phyloP scores from a whole-genome alignment of 1,140 invertebrate genomes.

The Formica exsecta region DNA sequence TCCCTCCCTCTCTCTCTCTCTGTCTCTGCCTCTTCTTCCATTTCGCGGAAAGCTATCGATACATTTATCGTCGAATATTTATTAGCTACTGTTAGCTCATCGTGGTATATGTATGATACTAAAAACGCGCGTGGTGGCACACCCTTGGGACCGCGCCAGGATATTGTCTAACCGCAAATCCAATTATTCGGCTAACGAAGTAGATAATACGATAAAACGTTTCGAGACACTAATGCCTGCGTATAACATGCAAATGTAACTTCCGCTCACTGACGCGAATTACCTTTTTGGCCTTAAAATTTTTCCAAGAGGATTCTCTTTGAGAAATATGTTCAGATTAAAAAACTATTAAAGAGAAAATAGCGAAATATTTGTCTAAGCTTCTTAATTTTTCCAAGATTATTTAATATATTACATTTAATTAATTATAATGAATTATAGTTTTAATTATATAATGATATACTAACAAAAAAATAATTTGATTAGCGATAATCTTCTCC shows the following conservation, averaged over 20 bases:
- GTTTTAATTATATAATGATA: neutral
- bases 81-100: constrained; percentile 35
- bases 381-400: constrained; percentile 19
- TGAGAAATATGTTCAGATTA: constrained; percentile 25
- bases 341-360: constrained; percentile 16
- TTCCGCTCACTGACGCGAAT: constrained; percentile 24
- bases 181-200: constrained; percentile 63
- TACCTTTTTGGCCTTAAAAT: constrained; percentile 43
- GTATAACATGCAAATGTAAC: constrained; percentile 61
- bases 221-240: constrained; percentile 49
- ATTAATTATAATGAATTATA: neutral
- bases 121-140: constrained; percentile 42
- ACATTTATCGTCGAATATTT: constrained; percentile 60
- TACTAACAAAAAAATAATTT: neutral
- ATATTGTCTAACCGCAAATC: constrained; percentile 60
- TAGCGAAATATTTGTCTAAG: neutral
- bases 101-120: constrained; percentile 21
- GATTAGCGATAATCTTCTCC: neutral
- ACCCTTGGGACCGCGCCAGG: constrained; percentile 51
- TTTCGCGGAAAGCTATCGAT: constrained; percentile 51
- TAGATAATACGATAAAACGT: constrained; percentile 61
- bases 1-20: constrained; percentile 1
- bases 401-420: neutral
- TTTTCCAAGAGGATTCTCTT: constrained; percentile 31
- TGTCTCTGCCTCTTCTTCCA: constrained; percentile 59